Evolutionary conservation across 2,113 vertebrate species (phyloP).

Genomic region (Benitochromis conjunctus): DNA sequence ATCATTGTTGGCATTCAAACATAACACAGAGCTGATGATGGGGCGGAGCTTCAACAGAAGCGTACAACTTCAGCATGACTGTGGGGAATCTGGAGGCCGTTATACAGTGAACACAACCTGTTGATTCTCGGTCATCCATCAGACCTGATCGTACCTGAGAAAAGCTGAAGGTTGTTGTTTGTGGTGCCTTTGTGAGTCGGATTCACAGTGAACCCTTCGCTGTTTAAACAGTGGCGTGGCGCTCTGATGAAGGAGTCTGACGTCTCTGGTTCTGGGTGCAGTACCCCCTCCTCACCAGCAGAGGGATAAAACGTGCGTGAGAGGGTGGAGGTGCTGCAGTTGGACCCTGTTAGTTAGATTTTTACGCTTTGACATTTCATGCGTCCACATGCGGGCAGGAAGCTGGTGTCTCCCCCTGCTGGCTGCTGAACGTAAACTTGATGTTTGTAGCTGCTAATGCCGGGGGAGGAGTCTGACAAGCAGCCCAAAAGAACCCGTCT

Average conservation of each 20-base stretch:
- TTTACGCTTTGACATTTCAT: constrained; percentile 18
- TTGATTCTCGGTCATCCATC: neutral
- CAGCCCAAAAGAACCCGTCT: neutral
- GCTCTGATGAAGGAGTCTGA: neutral
- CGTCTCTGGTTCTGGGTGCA: neutral
- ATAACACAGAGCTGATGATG: too few species aligned
- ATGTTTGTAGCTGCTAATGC: neutral
- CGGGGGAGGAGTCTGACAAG: neutral
- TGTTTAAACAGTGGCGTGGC: neutral
- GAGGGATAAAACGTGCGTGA: neutral
- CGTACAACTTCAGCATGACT: neutral
- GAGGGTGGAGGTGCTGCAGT: neutral
- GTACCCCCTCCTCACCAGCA: neutral
- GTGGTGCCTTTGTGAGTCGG: neutral
- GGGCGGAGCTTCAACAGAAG: neutral
- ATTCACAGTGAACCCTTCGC: neutral
- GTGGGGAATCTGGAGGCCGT: neutral
- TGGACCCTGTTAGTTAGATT: neutral
- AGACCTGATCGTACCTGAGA: neutral
- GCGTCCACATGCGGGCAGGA: neutral
- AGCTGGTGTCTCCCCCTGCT: neutral
- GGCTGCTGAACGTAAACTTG: neutral
- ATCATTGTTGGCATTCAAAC: too few species aligned
- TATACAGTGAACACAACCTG: neutral
- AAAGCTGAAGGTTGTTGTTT: neutral